A percentile compares a stretch with the other conserved stretches of the same genome.
Evolutionary conservation across 2,888 invertebrate genomes (phyloP).

Genomic region (Shargacucullia verbasci): DNA sequence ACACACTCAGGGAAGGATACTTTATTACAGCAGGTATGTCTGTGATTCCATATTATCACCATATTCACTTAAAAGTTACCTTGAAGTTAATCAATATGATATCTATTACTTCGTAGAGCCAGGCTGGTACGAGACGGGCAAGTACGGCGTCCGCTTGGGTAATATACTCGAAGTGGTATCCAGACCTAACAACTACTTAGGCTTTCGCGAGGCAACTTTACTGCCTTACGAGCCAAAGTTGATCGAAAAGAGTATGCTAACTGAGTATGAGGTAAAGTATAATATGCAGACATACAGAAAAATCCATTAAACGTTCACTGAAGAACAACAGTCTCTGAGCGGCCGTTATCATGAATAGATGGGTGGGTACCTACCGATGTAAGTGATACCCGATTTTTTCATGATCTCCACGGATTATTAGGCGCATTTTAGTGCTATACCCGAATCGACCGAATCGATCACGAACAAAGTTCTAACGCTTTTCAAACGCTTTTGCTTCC

Average conservation of each 20-base stretch:
- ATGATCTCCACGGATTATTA: no score
- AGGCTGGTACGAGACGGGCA: conserved; percentile 95
- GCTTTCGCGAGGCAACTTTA: conserved; percentile 94
- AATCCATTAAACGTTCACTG: no score
- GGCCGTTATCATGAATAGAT: no score
- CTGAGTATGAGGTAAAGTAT: conserved; percentile 92
- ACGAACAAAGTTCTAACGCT: no score
- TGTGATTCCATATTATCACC: neutral
- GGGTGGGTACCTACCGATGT: no score
- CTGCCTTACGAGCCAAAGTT: conserved; percentile 96
- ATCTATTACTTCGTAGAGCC: conserved; percentile 90
- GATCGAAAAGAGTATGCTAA: conserved; percentile 93
- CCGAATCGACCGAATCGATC: no score
- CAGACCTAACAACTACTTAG: conserved; percentile 87
- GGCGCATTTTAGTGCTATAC: no score
- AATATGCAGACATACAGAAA: no score
- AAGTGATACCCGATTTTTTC: no score
- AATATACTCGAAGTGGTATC: conserved; percentile 93
- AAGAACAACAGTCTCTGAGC: no score
- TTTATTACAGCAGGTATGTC: conserved; percentile 93
- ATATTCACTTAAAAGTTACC: neutral
- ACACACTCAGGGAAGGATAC: conserved; percentile 92
- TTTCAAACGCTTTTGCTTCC: no score
- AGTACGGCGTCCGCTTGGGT: conserved; percentile 96
- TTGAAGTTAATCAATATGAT: neutral